These are phyloP conservation scores for Dermochelys coriacea DNA, from an alignment of 2,797 vertebrate genomes.

Conservation along the genomic window DNA sequence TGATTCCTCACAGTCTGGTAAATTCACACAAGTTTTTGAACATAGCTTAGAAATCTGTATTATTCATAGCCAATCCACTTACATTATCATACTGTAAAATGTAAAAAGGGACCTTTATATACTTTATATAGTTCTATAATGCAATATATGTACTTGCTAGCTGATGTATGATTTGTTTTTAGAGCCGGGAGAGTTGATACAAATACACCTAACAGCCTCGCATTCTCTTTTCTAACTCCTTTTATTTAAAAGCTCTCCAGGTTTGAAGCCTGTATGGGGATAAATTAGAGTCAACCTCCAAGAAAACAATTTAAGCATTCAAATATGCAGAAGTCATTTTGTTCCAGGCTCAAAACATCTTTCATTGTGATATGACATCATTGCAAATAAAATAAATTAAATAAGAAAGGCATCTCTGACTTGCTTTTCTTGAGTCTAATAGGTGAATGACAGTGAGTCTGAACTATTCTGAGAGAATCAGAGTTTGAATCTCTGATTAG, in stretches of 20 bases:
- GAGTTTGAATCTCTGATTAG: neutral
- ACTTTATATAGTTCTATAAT: neutral
- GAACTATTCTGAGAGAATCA: neutral
- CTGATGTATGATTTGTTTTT: conserved; percentile 50
- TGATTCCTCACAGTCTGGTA: neutral
- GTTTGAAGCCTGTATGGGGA: conserved; percentile 17
- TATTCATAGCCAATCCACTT: neutral
- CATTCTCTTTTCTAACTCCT: conserved; percentile 24
- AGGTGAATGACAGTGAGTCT: neutral
- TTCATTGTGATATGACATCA: conserved; percentile 26
- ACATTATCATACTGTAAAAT: neutral
- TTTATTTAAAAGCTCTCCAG: conserved; percentile 42
- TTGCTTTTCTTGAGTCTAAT: conserved; percentile 13
- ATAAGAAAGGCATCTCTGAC: neutral
- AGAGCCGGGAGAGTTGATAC: conserved; percentile 37
- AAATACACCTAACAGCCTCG: conserved; percentile 28
- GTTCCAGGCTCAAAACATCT: conserved; percentile 2
- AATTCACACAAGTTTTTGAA: neutral
- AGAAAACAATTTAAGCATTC: conserved; percentile 35
- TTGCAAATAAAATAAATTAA: neutral
- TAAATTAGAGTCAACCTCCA: conserved; percentile 13
- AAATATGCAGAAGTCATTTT: neutral
- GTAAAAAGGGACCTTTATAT: neutral
- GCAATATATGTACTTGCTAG: neutral
- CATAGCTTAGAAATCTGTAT: neutral